Conservation (phyloP, 2,888 invertebrate species). For the Brenthis daphne region DNA sequence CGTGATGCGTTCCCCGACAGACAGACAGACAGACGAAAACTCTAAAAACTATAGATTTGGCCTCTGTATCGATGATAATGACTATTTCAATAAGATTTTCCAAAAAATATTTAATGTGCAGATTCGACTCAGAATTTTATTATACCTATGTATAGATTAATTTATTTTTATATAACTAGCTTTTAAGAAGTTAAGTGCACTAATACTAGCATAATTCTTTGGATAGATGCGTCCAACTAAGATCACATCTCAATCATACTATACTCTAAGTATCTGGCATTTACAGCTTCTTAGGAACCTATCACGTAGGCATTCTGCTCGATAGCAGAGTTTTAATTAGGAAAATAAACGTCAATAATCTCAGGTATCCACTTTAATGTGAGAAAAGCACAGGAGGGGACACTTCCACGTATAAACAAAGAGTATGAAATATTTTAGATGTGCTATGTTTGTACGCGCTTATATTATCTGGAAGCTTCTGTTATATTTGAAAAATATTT, state of each 20-base stretch:
- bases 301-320: constrained; percentile 32
- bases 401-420: constrained; percentile 51
- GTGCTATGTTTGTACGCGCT: no score
- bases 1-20: no score
- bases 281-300: constrained; percentile 27
- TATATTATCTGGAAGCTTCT: no score
- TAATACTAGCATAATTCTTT: neutral
- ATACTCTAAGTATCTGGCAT: constrained; percentile 6
- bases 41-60: no score
- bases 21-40: no score
- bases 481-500: no score
- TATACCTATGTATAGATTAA: no score
- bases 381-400: constrained; percentile 54
- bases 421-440: constrained; percentile 38
- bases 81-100: no score
- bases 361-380: constrained; percentile 60
- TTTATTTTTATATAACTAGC: neutral
- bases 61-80: no score
- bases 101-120: no score
- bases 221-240: neutral
- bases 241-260: constrained; percentile 4
- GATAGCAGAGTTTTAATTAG: constrained; percentile 58
- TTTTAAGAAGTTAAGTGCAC: neutral
- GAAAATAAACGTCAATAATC: constrained; percentile 59
- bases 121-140: no score